These are phyloP conservation scores for Selenia dentaria DNA, from an alignment of 2,888 invertebrate genomes.

Conservation along the genomic window DNA sequence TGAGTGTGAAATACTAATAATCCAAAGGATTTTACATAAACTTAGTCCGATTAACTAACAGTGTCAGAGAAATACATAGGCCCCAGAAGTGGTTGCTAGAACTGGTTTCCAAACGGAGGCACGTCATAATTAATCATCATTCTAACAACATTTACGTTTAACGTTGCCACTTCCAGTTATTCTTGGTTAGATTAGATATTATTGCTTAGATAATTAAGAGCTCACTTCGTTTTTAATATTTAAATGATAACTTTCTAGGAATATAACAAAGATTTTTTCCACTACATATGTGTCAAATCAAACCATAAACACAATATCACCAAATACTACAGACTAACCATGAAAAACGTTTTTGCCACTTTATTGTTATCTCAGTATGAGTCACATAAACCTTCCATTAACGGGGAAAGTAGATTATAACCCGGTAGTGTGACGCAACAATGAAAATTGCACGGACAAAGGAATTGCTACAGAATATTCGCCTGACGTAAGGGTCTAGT, in stretches of 20 bases:
- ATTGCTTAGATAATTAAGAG: conserved; percentile 37
- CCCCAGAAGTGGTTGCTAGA: neutral
- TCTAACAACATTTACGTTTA: conserved; percentile 16
- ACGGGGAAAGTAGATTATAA: conserved; percentile 70
- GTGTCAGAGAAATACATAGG: neutral
- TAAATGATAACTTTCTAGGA: conserved; percentile 45
- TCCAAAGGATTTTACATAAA: too few species aligned
- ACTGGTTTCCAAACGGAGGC: conserved; percentile 11
- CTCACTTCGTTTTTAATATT: conserved; percentile 34
- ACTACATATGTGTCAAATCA: conserved; percentile 28
- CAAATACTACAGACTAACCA: too few species aligned
- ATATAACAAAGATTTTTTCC: conserved; percentile 31
- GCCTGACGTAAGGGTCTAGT: conserved; percentile 63
- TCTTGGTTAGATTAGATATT: conserved; percentile 27
- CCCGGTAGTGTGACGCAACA: conserved; percentile 75
- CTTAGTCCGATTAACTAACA: too few species aligned
- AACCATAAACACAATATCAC: conserved; percentile 22
- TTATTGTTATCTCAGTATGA: conserved; percentile 56
- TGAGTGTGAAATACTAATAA: too few species aligned
- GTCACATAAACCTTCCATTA: conserved; percentile 63
- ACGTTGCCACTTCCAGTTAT: conserved; percentile 21
- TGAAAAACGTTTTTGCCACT: conserved; percentile 58
- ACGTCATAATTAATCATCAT: conserved; percentile 6
- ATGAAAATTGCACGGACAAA: conserved; percentile 79
- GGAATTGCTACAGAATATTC: conserved; percentile 67